A percentile compares a stretch with the other conserved stretches of the same genome.
Evolutionary conservation across 2,113 vertebrate species (phyloP).

Genomic region (Apteryx owenii): DNA sequence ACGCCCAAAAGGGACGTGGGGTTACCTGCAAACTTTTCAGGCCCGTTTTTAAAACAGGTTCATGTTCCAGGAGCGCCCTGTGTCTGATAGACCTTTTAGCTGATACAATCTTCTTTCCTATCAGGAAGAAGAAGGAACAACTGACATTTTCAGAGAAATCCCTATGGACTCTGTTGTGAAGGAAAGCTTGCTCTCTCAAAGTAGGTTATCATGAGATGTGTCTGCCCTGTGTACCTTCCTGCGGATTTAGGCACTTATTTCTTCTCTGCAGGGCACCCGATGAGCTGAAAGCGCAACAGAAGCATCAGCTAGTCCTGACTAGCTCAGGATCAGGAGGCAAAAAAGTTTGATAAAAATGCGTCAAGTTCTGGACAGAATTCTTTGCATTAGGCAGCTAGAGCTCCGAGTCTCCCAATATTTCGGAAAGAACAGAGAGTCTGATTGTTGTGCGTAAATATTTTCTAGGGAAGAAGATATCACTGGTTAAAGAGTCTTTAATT

Average conservation of each 20-base stretch:
- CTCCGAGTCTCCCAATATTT: not conserved
- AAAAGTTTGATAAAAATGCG: not conserved
- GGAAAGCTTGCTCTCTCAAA: conserved; percentile 71
- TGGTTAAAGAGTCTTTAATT: not conserved
- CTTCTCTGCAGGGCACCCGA: not conserved
- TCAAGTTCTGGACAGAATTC: not conserved
- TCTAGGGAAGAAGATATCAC: not conserved
- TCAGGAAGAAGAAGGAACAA: conserved; percentile 79
- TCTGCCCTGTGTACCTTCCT: rapidly evolving
- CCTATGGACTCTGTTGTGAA: conserved; percentile 76
- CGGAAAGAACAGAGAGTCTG: not conserved
- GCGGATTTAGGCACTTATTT: not conserved
- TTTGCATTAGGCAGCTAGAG: not conserved
- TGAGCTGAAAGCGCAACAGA: not conserved
- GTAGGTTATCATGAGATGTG: conserved; percentile 12
- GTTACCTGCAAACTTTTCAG: not conserved
- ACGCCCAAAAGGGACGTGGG: not conserved
- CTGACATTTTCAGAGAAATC: conserved; percentile 59
- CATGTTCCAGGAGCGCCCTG: rapidly evolving
- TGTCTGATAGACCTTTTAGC: not conserved
- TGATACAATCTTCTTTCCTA: not conserved
- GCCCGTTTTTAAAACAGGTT: not conserved
- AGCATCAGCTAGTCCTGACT: not conserved
- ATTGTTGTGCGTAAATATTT: not conserved
- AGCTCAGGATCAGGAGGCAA: not conserved